A percentile compares a stretch with the other conserved stretches of the same genome.
phyloP scores from a whole-genome alignment of 2,888 invertebrate genomes.

The Cheilosia pagana region DNA sequence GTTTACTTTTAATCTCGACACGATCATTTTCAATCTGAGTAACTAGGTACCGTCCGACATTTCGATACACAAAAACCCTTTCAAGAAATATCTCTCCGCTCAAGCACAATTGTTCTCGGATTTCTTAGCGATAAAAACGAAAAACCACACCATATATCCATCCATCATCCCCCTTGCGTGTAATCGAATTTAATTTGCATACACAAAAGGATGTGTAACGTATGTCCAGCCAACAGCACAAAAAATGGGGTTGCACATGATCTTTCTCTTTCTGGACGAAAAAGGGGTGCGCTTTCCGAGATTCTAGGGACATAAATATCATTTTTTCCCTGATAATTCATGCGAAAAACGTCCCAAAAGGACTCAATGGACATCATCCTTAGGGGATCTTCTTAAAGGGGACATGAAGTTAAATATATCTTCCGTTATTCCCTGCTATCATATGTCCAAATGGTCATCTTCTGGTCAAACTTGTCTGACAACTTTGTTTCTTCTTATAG shows the following conservation, averaged over 20 bases:
- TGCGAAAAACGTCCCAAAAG: conserved; percentile 72
- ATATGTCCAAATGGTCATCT: conserved; percentile 72
- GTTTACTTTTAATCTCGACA: conserved; percentile 61
- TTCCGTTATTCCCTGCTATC: conserved; percentile 70
- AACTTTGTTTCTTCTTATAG: conserved; percentile 46
- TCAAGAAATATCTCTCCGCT: neutral
- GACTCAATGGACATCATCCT: conserved; percentile 37
- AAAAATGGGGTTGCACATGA: conserved; percentile 53
- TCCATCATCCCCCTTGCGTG: conserved; percentile 66
- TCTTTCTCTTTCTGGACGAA: neutral
- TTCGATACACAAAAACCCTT: conserved; percentile 29
- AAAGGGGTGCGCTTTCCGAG: conserved; percentile 39
- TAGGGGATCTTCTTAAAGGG: conserved; percentile 60
- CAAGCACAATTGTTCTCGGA: conserved; percentile 52
- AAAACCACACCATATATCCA: conserved; percentile 36
- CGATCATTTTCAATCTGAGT: conserved; percentile 59
- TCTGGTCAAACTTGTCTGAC: conserved; percentile 72
- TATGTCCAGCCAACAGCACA: conserved; percentile 48
- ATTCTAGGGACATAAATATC: conserved; percentile 68
- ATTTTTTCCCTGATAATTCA: conserved; percentile 69
- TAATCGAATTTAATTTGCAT: conserved; percentile 70
- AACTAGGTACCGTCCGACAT: conserved; percentile 13
- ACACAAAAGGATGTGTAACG: conserved; percentile 61
- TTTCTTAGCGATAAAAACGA: conserved; percentile 24
- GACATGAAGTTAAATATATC: conserved; percentile 48